These are phyloP conservation scores for Drosophila kikkawai DNA, from an alignment of 1,140 invertebrate species.

Conservation along the genomic window DNA sequence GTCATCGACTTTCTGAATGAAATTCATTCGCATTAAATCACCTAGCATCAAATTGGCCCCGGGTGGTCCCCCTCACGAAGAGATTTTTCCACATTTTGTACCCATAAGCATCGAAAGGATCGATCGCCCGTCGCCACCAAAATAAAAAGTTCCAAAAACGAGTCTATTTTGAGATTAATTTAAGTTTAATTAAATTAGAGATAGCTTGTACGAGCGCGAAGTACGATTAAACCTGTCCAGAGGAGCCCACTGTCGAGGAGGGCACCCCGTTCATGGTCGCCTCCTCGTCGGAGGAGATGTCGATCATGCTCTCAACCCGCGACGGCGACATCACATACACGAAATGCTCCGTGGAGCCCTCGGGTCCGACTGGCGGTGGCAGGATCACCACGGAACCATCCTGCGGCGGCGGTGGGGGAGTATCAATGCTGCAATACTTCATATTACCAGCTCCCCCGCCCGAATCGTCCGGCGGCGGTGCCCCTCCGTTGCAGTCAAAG, in stretches of 20 bases:
- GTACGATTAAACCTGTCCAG: slow-evolving; percentile 30
- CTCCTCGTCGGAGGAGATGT: slow-evolving; percentile 82
- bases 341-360: slow-evolving; percentile 77
- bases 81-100: slow-evolving; percentile 49
- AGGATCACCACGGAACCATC: slow-evolving; percentile 49
- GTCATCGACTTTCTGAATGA: slow-evolving; percentile 71
- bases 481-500: slow-evolving; percentile 68
- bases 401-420: slow-evolving; percentile 61
- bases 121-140: slow-evolving; percentile 17
- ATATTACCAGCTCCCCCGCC: slow-evolving; percentile 48
- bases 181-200: slow-evolving; percentile 34
- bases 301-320: slow-evolving; percentile 83
- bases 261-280: slow-evolving; percentile 64
- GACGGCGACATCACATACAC: slow-evolving; percentile 84
- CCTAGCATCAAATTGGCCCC: slow-evolving; percentile 55
- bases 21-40: slow-evolving; percentile 80
- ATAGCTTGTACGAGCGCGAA: slow-evolving; percentile 37
- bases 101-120: slow-evolving; percentile 16
- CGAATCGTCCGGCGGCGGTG: slow-evolving; percentile 60
- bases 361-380: slow-evolving; percentile 41
- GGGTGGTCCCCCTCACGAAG: slow-evolving; percentile 18
- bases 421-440: slow-evolving; percentile 76
- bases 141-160: slow-evolving; percentile 35
- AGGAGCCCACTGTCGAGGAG: slow-evolving; percentile 16
- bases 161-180: slow-evolving; percentile 30